phyloP scores from a whole-genome alignment of 2,113 vertebrate species.

The Gnathonemus longibarbis region DNA sequence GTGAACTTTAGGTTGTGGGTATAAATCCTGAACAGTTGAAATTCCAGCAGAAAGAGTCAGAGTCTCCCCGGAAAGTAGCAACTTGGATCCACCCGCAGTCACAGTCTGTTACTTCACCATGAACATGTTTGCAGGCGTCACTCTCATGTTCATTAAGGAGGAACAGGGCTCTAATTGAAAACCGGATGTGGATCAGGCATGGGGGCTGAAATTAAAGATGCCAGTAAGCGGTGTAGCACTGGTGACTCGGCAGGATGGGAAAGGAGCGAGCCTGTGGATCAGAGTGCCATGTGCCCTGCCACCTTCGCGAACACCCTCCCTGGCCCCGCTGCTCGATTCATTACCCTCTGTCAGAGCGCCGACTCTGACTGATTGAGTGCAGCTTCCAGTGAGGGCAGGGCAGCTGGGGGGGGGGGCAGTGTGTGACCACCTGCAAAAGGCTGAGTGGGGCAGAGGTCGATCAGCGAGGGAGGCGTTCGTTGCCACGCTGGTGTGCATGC shows the following conservation, averaged over 20 bases:
- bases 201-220: conserved; percentile 34
- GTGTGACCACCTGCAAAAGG: neutral
- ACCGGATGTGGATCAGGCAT: conserved; percentile 29
- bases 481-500: neutral
- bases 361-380: neutral
- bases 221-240: neutral
- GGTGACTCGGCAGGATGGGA: neutral
- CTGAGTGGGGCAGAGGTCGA: neutral
- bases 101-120: neutral
- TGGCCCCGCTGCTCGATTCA: neutral
- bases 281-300: neutral
- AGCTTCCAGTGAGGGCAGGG: neutral
- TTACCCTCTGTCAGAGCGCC: neutral
- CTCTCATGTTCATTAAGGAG: neutral
- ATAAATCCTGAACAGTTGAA: neutral
- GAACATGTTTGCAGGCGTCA: neutral
- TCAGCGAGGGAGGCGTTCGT: neutral
- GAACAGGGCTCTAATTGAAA: conserved; percentile 12
- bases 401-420: neutral
- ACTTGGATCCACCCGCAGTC: neutral
- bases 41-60: neutral
- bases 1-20: neutral
- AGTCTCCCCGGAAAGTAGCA: neutral
- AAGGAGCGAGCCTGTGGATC: neutral
- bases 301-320: neutral